phyloP scores from a whole-genome alignment of 2,797 vertebrate species.

The Lycodopsis pacificus region DNA sequence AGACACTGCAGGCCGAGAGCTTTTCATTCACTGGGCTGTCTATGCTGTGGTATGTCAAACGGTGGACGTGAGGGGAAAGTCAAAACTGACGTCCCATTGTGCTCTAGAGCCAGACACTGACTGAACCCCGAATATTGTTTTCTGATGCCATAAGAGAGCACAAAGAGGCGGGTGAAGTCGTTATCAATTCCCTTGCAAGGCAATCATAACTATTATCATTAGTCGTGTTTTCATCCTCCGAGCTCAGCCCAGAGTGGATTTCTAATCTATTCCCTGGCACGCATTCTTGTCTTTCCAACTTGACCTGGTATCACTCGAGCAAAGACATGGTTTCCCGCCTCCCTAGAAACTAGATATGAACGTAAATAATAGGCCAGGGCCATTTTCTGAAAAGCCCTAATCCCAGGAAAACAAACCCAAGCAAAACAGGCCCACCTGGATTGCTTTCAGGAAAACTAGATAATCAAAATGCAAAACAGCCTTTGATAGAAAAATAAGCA shows the following conservation, averaged over 20 bases:
- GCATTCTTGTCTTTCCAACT: constrained; percentile 73
- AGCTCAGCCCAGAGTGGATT: constrained; percentile 47
- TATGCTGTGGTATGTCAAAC: constrained; percentile 74
- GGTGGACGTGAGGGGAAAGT: constrained; percentile 73
- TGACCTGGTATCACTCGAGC: constrained; percentile 75
- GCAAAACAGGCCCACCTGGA: constrained; percentile 68
- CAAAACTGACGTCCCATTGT: constrained; percentile 68
- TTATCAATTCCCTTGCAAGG: constrained; percentile 64
- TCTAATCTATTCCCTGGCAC: constrained; percentile 66
- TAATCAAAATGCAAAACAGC: constrained; percentile 86
- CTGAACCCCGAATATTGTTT: constrained; percentile 65
- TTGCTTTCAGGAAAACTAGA: constrained; percentile 74
- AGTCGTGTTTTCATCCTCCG: constrained; percentile 60
- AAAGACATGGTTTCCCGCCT: constrained; percentile 67
- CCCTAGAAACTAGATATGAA: constrained; percentile 67
- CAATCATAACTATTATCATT: constrained; percentile 74
- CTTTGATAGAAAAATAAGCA: constrained; percentile 76
- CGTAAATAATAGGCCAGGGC: constrained; percentile 73
- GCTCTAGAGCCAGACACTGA: constrained; percentile 44
- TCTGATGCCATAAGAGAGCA: constrained; percentile 52
- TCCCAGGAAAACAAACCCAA: constrained; percentile 74
- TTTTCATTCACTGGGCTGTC: constrained; percentile 78
- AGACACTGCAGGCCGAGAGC: constrained; percentile 67
- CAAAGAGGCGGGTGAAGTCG: constrained; percentile 41
- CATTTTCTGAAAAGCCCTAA: constrained; percentile 67